Percentiles rank a stretch among this genome's conserved stretches.
These are phyloP conservation scores for Tamandua tetradactyla DNA, from an alignment of 2,797 vertebrate species.

Conservation along the genomic window DNA sequence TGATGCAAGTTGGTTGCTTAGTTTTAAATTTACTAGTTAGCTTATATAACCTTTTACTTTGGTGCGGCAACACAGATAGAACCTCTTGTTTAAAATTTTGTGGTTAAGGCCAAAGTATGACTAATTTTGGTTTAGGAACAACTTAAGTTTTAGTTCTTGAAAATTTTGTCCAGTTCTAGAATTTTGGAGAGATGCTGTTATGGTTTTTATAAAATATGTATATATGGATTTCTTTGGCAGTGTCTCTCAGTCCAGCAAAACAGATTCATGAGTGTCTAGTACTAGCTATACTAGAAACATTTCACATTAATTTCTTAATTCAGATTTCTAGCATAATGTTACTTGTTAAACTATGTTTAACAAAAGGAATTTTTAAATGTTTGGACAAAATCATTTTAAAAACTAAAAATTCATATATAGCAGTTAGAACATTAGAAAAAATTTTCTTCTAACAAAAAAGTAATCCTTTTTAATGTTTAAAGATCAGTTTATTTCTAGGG, in stretches of 20 bases:
- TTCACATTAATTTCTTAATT: background rate
- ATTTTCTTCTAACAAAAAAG: slow-evolving; percentile 31
- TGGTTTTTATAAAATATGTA: background rate
- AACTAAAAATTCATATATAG: background rate
- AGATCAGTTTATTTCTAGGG: background rate
- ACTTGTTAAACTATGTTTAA: background rate
- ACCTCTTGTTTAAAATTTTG: background rate
- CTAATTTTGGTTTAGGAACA: background rate
- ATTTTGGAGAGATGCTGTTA: background rate
- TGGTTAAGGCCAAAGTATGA: background rate
- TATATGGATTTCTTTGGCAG: background rate
- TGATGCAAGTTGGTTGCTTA: background rate
- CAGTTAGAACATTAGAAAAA: slow-evolving; percentile 3
- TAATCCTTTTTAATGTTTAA: background rate
- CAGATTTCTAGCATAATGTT: background rate
- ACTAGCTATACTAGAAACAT: background rate
- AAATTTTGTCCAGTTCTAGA: slow-evolving; percentile 12
- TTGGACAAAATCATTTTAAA: background rate
- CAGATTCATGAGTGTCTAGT: background rate
- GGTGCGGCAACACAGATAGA: background rate
- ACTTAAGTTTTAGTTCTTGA: background rate
- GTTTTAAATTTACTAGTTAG: background rate
- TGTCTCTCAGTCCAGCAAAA: background rate
- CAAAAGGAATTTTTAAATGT: background rate
- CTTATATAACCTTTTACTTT: background rate